Evolutionary conservation across 2,113 vertebrate species (phyloP), one percentile per base, ranked within the genome.

Genomic region (Sisor rabdophorus): DNA sequence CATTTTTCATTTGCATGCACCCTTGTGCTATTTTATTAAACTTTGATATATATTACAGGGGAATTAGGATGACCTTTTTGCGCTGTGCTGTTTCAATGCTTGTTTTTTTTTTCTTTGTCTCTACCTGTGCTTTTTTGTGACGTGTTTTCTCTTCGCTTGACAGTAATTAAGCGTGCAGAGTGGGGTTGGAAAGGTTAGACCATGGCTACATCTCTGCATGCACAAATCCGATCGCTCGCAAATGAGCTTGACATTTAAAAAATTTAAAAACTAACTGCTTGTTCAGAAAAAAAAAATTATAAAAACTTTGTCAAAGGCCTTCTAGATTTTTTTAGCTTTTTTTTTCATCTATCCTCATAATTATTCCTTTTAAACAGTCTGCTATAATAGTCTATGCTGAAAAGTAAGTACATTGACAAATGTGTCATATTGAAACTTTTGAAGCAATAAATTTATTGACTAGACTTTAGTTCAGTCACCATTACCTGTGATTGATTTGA

Each of bases 151-250:
- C 61, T 28, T 75, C 26, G 15, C 48, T 71, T 71, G 50, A 86
- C 85, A 71, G 84, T 90, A 86, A 89, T 89, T 78, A 81, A 50
- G 59, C 17, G 4, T 48, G 55, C 36, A 48, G 36, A 59, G 55
- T 59, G 24, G 44, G 71, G 71, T 55, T 72, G n/a, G 32, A 24
- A 56, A 75, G 73, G 73, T 53, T 64, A 69, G 54, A 56, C 80
- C 84, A 88, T 85, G 87, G 77, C 83, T 79, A 82, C 81, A 60
- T 78, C 82, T 84, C 44, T 54, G 69, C 81, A 78, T 11, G 83
- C 83, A 80, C 86, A 84, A 86, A 86, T 86, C 78, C 82, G 81
- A 50, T 72, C 77, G 15, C 83, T 79, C 79, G 81, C 67, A 65
- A 71, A 71, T 65, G 59, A 71, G 36, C 36, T 73, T 58, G 71